These are phyloP conservation scores for Coptotermes formosanus DNA, from an alignment of 1,140 invertebrate species.

Conservation along the genomic window DNA sequence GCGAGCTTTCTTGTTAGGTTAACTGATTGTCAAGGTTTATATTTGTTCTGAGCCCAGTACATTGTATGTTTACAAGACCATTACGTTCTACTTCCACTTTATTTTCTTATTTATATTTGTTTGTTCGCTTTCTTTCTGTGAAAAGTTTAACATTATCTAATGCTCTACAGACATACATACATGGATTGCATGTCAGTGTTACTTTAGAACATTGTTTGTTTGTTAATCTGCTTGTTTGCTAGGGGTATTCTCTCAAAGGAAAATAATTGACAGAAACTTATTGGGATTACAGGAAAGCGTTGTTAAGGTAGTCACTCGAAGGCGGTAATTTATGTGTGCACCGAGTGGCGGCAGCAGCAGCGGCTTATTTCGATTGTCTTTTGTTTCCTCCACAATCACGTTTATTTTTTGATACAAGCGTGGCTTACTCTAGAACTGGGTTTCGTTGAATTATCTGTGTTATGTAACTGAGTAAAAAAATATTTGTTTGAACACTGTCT, in stretches of 20 bases:
- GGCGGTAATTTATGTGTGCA: slow-evolving; percentile 11
- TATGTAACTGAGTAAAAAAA: no score
- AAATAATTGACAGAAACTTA: slow-evolving; percentile 4
- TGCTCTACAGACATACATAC: neutral
- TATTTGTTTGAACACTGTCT: no score
- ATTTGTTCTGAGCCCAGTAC: neutral
- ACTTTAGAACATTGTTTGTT: neutral
- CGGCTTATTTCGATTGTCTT: neutral
- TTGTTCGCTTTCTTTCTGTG: neutral
- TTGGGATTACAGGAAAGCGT: neutral
- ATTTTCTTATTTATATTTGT: neutral
- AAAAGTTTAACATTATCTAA: slow-evolving; percentile 10
- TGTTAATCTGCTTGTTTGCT: neutral
- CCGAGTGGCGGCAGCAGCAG: slow-evolving; percentile 1
- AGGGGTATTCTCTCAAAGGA: neutral
- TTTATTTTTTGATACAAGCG: neutral
- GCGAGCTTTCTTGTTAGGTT: neutral
- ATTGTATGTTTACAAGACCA: neutral
- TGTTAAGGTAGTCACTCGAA: neutral
- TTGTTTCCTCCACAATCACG: neutral
- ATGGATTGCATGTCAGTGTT: slow-evolving; percentile 9
- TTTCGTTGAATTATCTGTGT: neutral
- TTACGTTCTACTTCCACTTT: neutral
- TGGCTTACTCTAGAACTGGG: neutral
- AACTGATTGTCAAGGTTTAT: neutral